Conservation (phyloP, 1,140 invertebrate genomes). For the Lepidotrigona ventralis region DNA sequence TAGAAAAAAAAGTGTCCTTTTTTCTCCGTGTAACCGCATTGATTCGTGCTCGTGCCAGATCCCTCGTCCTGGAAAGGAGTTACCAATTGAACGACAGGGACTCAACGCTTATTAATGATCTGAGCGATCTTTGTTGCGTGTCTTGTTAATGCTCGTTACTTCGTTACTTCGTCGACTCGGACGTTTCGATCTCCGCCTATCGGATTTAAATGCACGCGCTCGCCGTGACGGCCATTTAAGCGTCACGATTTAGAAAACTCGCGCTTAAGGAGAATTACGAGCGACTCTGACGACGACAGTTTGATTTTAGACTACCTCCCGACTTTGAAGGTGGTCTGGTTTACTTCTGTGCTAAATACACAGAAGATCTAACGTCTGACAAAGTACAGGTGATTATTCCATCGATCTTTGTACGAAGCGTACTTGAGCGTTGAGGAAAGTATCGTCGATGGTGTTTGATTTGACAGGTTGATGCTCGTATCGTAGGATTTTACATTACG, state of each 20-base stretch:
- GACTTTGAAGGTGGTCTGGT: neutral
- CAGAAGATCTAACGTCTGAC: neutral
- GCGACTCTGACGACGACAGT: neutral
- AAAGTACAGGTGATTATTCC: neutral
- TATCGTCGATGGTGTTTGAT: neutral
- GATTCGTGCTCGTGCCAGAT: neutral
- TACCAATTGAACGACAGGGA: constrained; percentile 35
- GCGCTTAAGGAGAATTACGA: constrained; percentile 6
- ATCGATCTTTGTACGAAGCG: neutral
- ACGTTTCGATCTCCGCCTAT: constrained; percentile 29
- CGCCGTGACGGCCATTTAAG: constrained; percentile 19
- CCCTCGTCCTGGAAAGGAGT: neutral
- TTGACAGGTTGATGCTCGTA: neutral
- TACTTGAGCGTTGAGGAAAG: neutral
- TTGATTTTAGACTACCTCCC: neutral
- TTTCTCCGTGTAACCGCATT: neutral
- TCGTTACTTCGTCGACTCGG: neutral
- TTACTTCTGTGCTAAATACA: neutral
- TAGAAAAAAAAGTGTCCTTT: neutral
- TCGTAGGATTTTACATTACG: neutral
- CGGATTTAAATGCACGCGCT: constrained; percentile 15
- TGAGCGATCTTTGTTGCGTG: constrained; percentile 36
- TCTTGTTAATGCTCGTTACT: constrained; percentile 42
- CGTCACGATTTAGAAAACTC: constrained; percentile 7
- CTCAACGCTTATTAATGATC: constrained; percentile 29